phyloP scores from a whole-genome alignment of 2,113 vertebrate genomes.

The Centrocercus urophasianus region DNA sequence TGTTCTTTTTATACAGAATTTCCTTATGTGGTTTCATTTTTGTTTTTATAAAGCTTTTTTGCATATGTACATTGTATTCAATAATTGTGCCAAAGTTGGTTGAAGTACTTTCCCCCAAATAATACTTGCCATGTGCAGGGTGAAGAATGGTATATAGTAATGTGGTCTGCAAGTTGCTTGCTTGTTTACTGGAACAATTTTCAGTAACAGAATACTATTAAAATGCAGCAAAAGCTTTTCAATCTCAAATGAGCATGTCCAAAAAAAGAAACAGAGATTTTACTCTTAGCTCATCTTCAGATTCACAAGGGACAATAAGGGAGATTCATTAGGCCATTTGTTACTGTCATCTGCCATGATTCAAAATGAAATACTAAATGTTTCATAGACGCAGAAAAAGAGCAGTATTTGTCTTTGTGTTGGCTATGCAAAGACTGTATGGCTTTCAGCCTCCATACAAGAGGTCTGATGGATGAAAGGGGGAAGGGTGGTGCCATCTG shows the following conservation, averaged over 20 bases:
- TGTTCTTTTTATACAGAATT: background rate
- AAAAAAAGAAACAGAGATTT: slow-evolving; percentile 77
- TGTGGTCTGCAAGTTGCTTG: slow-evolving; percentile 9
- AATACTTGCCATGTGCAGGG: background rate
- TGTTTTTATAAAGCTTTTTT: background rate
- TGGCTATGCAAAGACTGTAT: slow-evolving; percentile 84
- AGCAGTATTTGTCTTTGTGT: slow-evolving; percentile 98
- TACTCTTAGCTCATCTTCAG: slow-evolving; percentile 88
- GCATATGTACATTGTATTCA: background rate
- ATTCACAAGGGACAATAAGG: slow-evolving; percentile 94
- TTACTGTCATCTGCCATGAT: slow-evolving; percentile 97
- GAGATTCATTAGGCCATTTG: slow-evolving; percentile 99
- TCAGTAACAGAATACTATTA: slow-evolving; percentile 22
- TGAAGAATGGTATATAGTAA: background rate
- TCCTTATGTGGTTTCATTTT: background rate
- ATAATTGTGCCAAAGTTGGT: background rate
- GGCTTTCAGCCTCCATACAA: slow-evolving; percentile 85
- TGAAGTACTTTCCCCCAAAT: background rate
- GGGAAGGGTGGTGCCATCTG: slow-evolving; percentile 94
- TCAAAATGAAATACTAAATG: slow-evolving; percentile 99
- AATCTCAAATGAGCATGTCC: slow-evolving; percentile 43
- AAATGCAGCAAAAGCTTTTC: slow-evolving; percentile 43
- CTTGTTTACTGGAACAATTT: slow-evolving; percentile 70
- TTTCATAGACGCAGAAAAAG: slow-evolving; percentile 98
- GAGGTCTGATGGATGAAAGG: slow-evolving; percentile 96